These are phyloP conservation scores for Neoarius graeffei DNA, from an alignment of 2,113 vertebrate genomes.

Conservation along the genomic window DNA sequence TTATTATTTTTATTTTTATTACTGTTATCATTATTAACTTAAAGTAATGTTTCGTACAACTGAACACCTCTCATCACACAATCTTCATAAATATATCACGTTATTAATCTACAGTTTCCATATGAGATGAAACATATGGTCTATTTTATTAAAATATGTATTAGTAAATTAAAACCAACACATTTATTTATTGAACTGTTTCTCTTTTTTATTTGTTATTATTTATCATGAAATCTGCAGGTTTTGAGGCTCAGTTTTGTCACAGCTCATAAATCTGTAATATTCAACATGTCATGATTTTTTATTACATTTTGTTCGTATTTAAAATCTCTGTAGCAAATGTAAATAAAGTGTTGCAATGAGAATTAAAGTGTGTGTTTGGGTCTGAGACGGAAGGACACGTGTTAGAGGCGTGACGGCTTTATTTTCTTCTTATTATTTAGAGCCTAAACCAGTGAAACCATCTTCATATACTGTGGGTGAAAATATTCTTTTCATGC, in stretches of 20 bases:
- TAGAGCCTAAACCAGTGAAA: neutral
- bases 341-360: constrained; percentile 22
- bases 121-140: neutral
- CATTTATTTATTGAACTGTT: constrained; percentile 42
- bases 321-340: constrained; percentile 19
- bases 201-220: constrained; percentile 26
- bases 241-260: neutral
- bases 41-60: neutral
- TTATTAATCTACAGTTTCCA: neutral
- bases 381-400: neutral
- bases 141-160: constrained; percentile 24
- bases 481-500: neutral
- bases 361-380: neutral
- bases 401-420: neutral
- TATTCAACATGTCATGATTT: neutral
- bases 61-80: neutral
- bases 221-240: constrained; percentile 46
- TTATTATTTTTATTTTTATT: neutral
- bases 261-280: constrained; percentile 6
- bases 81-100: neutral
- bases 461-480: neutral
- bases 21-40: neutral
- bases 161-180: constrained; percentile 32
- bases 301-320: neutral
- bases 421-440: neutral